Evolutionary conservation across 2,888 invertebrate genomes (phyloP), one percentile per base, ranked within the genome.

Genomic region (Yponomeuta malinellus): DNA sequence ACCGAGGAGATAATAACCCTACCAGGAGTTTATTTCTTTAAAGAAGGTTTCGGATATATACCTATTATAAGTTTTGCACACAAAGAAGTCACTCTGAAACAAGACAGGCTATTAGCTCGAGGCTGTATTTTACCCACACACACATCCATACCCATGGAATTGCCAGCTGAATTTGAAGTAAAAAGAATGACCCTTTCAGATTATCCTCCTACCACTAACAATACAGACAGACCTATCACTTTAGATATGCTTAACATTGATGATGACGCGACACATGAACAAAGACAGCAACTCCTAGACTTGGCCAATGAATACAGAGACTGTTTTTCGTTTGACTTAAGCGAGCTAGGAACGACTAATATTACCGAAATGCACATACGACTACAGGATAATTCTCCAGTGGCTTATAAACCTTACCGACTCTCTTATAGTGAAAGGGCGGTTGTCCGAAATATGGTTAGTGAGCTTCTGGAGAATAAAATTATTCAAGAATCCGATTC

Each of bases 111-210:
- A 37, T 15, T 68, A 23, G 68, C 68, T 10, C 12, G 43, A 37
- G 68, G 5, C 12, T 48, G 15, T 37, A 37, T 33, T 15, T n/a
- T 43, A 1, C 68, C 68, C 37, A 10, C 23, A 68, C 68, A 10
- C 15, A 43, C 68, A 43, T 37, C n/a, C 5, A 9, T 59, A 15
- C 59, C 59, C n/a, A 59, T n/a, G n/a, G 29, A 65, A 65, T 31
- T 10, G 3, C 65, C 65, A 65, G 29, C 65, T 6, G 65, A 65
- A 31, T 65, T 65, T 65, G 65, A 65, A 31, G 65, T 65, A 65
- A 52, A 81, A 78, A 70, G 74, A 75, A 71, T 23, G 15, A 23
- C 23, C 15, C 2, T 64, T 23, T 10, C 15, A 9, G 64, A 23
- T 10, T 10, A 23, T 23, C n/a, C 9, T 23, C 15, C 10, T 23